phyloP scores from a whole-genome alignment of 2,113 vertebrate genomes.

The Brachypodius melanocephalos region DNA sequence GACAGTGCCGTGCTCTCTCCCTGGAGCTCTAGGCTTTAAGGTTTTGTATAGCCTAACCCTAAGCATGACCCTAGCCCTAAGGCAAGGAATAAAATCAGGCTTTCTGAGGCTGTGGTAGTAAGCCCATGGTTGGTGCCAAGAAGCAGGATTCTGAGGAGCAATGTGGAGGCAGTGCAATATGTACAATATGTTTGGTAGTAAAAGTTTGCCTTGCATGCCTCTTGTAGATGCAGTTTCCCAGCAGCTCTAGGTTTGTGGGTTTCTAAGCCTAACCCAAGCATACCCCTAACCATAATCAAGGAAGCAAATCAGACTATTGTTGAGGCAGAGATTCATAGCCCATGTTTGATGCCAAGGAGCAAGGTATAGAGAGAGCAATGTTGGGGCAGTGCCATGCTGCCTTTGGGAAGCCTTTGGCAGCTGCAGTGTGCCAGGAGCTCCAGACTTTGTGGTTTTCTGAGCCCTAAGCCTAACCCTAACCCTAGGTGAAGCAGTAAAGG shows the following conservation, averaged over 20 bases:
- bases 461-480: neutral
- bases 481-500: no score
- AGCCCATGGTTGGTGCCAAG: neutral
- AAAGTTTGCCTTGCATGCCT: neutral
- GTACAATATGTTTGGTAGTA: no score
- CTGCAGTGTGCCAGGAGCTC: neutral
- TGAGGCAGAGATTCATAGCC: neutral
- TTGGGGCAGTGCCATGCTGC: neutral
- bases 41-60: neutral
- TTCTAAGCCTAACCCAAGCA: neutral
- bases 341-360: neutral
- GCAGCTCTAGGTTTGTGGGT: neutral
- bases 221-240: neutral
- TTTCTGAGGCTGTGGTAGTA: neutral
- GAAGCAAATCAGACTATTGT: neutral
- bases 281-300: rapidly evolving
- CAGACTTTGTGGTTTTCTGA: neutral
- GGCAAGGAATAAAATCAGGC: neutral
- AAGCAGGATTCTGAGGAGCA: neutral
- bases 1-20: rapidly evolving
- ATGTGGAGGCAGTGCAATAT: neutral
- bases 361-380: neutral
- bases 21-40: neutral
- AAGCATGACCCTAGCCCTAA: rapidly evolving
- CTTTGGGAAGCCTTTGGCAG: neutral